Evolutionary conservation across 2,113 vertebrate genomes (phyloP).

Genomic region (Hystrix cristata): DNA sequence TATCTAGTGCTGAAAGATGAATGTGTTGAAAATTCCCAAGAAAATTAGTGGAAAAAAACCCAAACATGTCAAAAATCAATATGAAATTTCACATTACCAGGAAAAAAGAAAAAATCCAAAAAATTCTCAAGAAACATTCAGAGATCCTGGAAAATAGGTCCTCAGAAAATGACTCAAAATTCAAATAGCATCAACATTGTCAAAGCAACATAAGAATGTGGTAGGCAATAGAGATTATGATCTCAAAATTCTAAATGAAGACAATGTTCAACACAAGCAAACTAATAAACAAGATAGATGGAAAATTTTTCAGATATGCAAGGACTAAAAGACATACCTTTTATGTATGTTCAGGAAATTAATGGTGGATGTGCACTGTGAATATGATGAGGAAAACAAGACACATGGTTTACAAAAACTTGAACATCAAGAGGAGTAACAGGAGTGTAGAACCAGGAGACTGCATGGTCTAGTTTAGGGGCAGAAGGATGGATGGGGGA

Average conservation of each 20-base stretch:
- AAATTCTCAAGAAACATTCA: neutral
- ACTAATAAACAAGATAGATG: neutral
- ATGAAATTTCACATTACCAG: neutral
- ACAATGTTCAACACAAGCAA: neutral
- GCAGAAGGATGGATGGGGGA: neutral
- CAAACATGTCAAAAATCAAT: neutral
- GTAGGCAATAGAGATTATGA: neutral
- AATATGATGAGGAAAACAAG: neutral
- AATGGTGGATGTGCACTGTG: neutral
- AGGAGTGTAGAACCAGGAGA: neutral
- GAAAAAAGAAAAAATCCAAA: neutral
- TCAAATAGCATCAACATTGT: neutral
- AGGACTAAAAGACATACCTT: neutral
- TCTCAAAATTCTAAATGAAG: neutral
- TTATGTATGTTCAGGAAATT: neutral
- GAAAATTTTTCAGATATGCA: neutral
- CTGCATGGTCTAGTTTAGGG: accelerated
- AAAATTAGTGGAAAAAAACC: neutral
- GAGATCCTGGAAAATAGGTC: neutral
- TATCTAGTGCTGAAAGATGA: neutral
- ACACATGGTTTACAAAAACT: neutral
- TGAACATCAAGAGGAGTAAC: neutral
- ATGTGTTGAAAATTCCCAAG: neutral
- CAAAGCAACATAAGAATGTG: neutral
- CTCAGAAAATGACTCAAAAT: neutral